A percentile compares a stretch with the other conserved stretches of the same genome.
Conservation (phyloP, 2,797 vertebrate species). For the Leptodactylus fallax region DNA sequence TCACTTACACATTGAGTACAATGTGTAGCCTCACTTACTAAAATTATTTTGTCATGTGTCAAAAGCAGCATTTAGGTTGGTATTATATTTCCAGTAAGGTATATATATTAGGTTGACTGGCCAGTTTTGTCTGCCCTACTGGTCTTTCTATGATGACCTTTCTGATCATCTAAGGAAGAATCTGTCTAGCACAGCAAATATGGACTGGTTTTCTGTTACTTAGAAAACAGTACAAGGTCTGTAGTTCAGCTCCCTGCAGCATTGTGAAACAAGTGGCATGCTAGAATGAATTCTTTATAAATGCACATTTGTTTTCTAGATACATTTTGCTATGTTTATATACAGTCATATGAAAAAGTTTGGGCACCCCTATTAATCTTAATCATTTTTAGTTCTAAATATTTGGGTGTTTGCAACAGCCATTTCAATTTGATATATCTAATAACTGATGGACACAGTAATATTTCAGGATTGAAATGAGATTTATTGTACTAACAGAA, state of each 20-base stretch:
- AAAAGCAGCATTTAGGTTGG: not conserved
- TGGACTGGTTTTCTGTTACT: constrained; percentile 13
- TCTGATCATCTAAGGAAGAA: constrained; percentile 25
- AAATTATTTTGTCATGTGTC: not conserved
- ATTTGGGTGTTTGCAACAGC: too few relatives aligned
- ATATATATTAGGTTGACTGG: constrained; percentile 21
- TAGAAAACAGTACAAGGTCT: not conserved
- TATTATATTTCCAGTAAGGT: constrained; percentile 28
- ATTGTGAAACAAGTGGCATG: not conserved
- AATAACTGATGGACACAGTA: too few relatives aligned
- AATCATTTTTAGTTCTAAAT: too few relatives aligned
- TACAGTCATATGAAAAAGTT: too few relatives aligned
- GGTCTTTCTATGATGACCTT: constrained; percentile 19
- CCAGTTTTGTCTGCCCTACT: not conserved
- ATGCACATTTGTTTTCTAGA: too few relatives aligned
- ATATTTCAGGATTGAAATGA: too few relatives aligned
- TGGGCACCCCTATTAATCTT: too few relatives aligned
- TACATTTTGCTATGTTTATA: too few relatives aligned
- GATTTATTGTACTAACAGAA: too few relatives aligned
- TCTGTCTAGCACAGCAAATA: constrained; percentile 18
- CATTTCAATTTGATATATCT: too few relatives aligned
- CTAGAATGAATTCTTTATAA: not conserved
- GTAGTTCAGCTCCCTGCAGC: too few relatives aligned
- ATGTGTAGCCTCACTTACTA: not conserved
- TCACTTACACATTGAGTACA: not conserved